phyloP scores from a whole-genome alignment of 2,888 invertebrate genomes.

The Scaptomyza cyrtandrae region DNA sequence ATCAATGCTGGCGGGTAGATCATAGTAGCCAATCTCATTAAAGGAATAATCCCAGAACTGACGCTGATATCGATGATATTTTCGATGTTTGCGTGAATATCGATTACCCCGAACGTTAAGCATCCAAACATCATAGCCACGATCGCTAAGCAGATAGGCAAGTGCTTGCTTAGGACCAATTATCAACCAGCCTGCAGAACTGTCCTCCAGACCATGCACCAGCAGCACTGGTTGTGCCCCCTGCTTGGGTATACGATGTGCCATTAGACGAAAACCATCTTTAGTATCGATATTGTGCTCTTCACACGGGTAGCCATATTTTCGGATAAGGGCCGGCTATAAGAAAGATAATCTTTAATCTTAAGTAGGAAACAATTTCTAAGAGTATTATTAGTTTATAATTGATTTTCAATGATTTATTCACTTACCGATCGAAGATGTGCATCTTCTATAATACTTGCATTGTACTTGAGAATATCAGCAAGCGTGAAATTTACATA shows the following conservation, averaged over 20 bases:
- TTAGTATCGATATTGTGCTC: conserved; percentile 87
- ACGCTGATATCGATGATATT: conserved; percentile 85
- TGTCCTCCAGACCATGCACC: conserved; percentile 90
- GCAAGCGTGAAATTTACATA: conserved; percentile 11
- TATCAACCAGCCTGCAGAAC: conserved; percentile 90
- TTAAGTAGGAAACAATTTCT: no score
- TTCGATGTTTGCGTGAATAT: conserved; percentile 86
- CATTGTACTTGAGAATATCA: conserved; percentile 21
- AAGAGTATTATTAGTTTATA: no score
- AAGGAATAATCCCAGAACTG: conserved; percentile 88
- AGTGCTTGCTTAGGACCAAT: conserved; percentile 87
- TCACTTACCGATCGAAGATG: conserved; percentile 40
- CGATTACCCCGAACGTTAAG: conserved; percentile 88
- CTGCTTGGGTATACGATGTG: conserved; percentile 88
- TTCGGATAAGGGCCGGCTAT: conserved; percentile 79
- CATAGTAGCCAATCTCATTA: conserved; percentile 89
- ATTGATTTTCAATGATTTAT: neutral
- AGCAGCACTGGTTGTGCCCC: conserved; percentile 86
- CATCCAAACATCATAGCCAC: conserved; percentile 87
- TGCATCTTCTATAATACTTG: conserved; percentile 37
- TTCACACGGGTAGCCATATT: conserved; percentile 88
- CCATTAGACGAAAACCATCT: conserved; percentile 90
- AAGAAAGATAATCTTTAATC: neutral
- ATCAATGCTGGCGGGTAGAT: conserved; percentile 88
- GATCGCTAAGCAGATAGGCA: conserved; percentile 86